Evolutionary conservation across 2,888 invertebrate genomes (phyloP).

Genomic region (Lithophane leautieri): DNA sequence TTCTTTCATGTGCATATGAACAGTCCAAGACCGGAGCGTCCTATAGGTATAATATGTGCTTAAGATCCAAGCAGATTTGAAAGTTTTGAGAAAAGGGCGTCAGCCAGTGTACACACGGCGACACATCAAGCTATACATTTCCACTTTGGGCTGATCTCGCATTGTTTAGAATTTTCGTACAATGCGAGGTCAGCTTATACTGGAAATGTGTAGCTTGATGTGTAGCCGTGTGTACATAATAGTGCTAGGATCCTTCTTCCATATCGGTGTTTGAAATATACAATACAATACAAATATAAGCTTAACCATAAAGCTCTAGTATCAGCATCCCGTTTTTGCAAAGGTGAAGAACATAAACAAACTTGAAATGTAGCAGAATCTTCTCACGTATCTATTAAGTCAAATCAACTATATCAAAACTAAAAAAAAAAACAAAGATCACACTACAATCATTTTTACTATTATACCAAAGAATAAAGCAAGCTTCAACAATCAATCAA

Average conservation of each 20-base stretch:
- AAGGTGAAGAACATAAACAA: not conserved
- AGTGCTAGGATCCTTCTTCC: not conserved
- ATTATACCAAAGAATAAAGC: constrained; percentile 9
- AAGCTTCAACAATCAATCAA: constrained; percentile 29
- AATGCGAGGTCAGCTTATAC: too few relatives aligned
- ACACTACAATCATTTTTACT: not conserved
- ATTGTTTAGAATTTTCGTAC: too few relatives aligned
- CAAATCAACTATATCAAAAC: not conserved
- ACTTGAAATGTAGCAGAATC: not conserved
- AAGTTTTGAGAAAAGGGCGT: too few relatives aligned
- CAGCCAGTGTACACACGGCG: too few relatives aligned
- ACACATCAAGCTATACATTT: too few relatives aligned
- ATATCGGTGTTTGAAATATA: not conserved
- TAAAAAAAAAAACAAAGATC: not conserved
- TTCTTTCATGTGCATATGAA: not conserved
- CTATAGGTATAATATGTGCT: not conserved
- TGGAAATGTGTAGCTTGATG: too few relatives aligned
- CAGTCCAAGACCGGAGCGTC: not conserved
- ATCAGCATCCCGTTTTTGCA: not conserved
- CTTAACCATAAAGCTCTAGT: not conserved
- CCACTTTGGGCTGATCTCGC: too few relatives aligned
- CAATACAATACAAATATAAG: too few relatives aligned
- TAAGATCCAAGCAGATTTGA: not conserved
- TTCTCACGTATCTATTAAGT: not conserved
- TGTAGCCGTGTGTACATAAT: too few relatives aligned